Conservation (phyloP, 2,888 invertebrate species). For the Busseola fusca region DNA sequence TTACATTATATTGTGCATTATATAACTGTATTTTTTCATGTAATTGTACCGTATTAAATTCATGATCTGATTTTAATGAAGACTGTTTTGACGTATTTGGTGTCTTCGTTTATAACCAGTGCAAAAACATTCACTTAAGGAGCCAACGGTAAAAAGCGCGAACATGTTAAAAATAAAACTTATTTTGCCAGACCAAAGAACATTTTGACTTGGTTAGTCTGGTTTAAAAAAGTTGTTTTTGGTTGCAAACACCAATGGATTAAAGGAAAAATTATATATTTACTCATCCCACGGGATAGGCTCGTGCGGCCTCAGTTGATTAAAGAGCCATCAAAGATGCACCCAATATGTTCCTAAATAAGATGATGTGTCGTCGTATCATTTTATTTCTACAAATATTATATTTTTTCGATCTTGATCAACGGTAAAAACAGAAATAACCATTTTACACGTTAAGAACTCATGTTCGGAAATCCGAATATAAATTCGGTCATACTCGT, state of each 20-base stretch:
- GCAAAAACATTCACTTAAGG: slow-evolving; percentile 9
- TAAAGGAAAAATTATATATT: too few species aligned
- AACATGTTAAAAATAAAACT: background rate
- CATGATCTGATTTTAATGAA: slow-evolving; percentile 56
- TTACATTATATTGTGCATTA: slow-evolving; percentile 66
- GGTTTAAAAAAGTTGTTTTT: too few species aligned
- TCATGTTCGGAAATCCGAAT: slow-evolving; percentile 57
- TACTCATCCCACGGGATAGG: too few species aligned
- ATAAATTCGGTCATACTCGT: slow-evolving; percentile 61
- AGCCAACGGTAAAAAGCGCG: slow-evolving; percentile 10
- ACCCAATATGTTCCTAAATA: background rate
- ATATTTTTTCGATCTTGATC: background rate
- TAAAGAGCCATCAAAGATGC: background rate
- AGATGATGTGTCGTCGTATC: background rate
- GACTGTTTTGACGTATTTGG: slow-evolving; percentile 19
- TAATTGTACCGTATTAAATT: slow-evolving; percentile 48
- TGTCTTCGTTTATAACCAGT: background rate
- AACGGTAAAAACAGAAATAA: slow-evolving; percentile 49
- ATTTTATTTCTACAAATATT: background rate
- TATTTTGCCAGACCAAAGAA: background rate
- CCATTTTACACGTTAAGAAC: slow-evolving; percentile 57
- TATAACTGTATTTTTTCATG: slow-evolving; percentile 72
- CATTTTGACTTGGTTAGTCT: too few species aligned
- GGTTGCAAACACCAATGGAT: background rate
- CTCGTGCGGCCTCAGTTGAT: too few species aligned